These are phyloP conservation scores for Halocaridina rubra DNA, from an alignment of 2,888 invertebrate species.

Conservation along the genomic window DNA sequence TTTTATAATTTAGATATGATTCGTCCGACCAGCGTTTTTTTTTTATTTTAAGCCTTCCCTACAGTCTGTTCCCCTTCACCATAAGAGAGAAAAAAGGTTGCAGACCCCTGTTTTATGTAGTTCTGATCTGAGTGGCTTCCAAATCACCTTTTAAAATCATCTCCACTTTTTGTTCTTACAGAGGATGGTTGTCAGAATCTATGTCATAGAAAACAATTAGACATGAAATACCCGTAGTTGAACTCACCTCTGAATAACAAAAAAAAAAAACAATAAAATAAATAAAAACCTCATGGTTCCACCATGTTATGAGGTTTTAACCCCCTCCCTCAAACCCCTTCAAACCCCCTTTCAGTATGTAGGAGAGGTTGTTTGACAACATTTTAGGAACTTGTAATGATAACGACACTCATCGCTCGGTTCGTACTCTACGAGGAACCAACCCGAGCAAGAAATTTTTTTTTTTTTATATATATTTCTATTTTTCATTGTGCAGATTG, in stretches of 20 bases:
- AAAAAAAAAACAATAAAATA: neutral
- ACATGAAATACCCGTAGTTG: conserved; percentile 38
- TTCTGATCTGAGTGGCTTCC: conserved; percentile 58
- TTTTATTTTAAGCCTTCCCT: too few species aligned
- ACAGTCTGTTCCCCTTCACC: too few species aligned
- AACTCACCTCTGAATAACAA: conserved; percentile 11
- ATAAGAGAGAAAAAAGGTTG: too few species aligned
- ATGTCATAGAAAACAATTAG: conserved; percentile 46
- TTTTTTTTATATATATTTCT: too few species aligned
- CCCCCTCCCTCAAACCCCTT: neutral
- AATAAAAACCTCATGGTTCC: neutral
- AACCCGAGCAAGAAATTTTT: neutral
- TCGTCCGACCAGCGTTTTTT: too few species aligned
- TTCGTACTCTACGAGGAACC: neutral
- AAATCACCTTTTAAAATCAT: conserved; percentile 46
- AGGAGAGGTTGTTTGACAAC: conserved; percentile 38
- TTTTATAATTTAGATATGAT: too few species aligned
- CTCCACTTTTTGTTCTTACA: conserved; percentile 34
- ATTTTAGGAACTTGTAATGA: conserved; percentile 33
- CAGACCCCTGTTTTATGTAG: too few species aligned
- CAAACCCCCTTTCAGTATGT: conserved; percentile 20
- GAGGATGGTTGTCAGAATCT: conserved; percentile 52
- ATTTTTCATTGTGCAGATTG: neutral
- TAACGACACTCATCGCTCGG: conserved; percentile 3
- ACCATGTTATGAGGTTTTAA: neutral